Evolutionary conservation across 2,888 invertebrate genomes (phyloP), one percentile per base, ranked within the genome.

Genomic region (Micoletzkya japonica): DNA sequence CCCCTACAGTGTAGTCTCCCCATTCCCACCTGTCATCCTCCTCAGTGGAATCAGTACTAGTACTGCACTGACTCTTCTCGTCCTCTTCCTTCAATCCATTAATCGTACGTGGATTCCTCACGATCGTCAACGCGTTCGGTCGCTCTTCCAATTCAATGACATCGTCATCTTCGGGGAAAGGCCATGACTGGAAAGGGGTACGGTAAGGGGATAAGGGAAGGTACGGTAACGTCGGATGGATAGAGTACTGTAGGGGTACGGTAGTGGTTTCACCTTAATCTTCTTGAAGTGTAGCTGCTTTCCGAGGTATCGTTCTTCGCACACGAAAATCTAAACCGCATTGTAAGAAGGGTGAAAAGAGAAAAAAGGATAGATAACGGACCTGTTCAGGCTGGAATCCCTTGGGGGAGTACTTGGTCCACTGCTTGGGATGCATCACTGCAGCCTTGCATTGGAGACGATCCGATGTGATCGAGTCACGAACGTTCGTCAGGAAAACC

Each of bases 401-500:
- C 84, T 93, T 92, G 0, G 96, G 95, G 76, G 90, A 90, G 86
- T 90, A 90, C 86, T 93, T 92, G 86, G 95, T 93, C 87, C 94
- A 97, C 85, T 96, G 95, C 86, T 92, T 93, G 39, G 95, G 92
- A 84, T 92, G 92, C 90, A 97, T 39, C 14, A 57, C 44, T 28
- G 37, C 56, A 24, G 56, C 57, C 49, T 39, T 36, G 14, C 57
- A 39, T 30, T 44, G 88, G 17, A 97, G 90, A 82, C 93, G 92
- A 72, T 91, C 91, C 77, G 95, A 88, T 0, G 93, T 92, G 36
- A 93, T 90, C 1, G 92, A 91, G 78, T 92, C 91, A 79, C 92
- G 92, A 67, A 91, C 90, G 81, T 95, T 95, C 72, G 94, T 95
- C 87, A 95, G 93, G 86, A 98, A 97, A 59, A 98, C 92, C 86